Conservation (phyloP, 1,140 invertebrate genomes). For the Artemia franciscana region DNA sequence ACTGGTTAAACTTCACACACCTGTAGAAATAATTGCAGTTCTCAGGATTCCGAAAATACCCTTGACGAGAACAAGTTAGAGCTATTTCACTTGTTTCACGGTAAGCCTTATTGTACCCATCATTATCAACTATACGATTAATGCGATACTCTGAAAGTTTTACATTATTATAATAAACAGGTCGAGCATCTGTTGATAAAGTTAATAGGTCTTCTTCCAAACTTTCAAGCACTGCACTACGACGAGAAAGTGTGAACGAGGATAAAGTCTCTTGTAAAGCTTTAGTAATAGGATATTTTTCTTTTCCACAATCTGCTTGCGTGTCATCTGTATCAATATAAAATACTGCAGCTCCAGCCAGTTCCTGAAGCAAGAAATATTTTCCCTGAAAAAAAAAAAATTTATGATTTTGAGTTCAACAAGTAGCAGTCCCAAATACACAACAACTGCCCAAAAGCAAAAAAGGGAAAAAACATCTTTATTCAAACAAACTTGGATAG, state of each 20-base stretch:
- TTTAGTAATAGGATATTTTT: conserved; percentile 15
- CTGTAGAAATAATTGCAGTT: conserved; percentile 55
- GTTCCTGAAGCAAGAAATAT: conserved; percentile 28
- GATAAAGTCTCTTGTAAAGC: conserved; percentile 21
- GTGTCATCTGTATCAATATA: conserved; percentile 20
- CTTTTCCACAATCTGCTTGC: conserved; percentile 14
- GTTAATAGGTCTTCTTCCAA: conserved; percentile 19
- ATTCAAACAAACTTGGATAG: too few relatives aligned
- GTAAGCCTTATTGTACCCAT: conserved; percentile 39
- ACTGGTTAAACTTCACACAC: conserved; percentile 55
- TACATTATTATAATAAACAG: conserved; percentile 10
- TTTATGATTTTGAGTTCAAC: too few relatives aligned
- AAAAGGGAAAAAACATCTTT: too few relatives aligned
- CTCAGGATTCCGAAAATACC: conserved; percentile 50
- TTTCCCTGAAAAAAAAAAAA: conserved; percentile 24
- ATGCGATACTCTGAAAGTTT: conserved; percentile 39
- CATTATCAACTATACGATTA: conserved; percentile 39
- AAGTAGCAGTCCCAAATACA: too few relatives aligned
- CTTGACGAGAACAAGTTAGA: conserved; percentile 47
- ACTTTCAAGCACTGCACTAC: conserved; percentile 17
- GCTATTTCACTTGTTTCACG: conserved; percentile 37
- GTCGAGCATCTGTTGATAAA: conserved; percentile 5
- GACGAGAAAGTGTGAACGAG: conserved; percentile 20
- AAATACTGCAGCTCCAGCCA: conserved; percentile 27
- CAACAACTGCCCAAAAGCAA: too few relatives aligned